These are phyloP conservation scores for Otocyon megalotis DNA, from an alignment of 2,113 vertebrate species.

Conservation along the genomic window DNA sequence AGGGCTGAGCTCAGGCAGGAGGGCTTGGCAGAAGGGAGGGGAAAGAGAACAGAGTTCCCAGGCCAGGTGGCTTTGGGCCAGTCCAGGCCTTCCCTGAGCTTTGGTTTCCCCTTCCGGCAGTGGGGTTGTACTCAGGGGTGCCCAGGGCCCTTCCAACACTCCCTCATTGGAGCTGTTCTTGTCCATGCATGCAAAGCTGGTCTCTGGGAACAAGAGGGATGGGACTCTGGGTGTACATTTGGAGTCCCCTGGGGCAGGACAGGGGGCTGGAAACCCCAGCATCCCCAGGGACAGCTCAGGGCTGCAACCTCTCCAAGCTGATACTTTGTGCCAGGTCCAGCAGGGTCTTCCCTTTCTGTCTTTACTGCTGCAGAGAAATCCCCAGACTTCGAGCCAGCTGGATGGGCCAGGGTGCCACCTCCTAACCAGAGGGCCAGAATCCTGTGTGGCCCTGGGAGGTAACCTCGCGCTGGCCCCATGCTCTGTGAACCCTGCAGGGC, in stretches of 20 bases:
- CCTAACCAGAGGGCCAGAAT: neutral
- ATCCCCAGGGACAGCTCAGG: neutral
- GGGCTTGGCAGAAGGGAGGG: too few relatives aligned
- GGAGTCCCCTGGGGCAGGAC: neutral
- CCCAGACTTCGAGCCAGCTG: neutral
- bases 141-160: neutral
- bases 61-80: neutral
- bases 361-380: neutral
- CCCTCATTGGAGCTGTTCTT: rapidly evolving
- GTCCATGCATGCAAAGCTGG: neutral
- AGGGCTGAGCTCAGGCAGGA: neutral
- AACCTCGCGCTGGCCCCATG: neutral
- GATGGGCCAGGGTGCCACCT: neutral
- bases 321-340: neutral
- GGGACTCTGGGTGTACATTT: neutral
- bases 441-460: neutral
- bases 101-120: neutral
- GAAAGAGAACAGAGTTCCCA: neutral
- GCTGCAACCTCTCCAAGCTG: neutral
- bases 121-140: neutral
- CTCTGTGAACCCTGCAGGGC: neutral
- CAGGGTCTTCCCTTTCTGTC: neutral
- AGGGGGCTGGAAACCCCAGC: neutral
- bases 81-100: neutral
- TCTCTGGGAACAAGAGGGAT: neutral